phyloP scores from a whole-genome alignment of 2,113 vertebrate species.

The Scomber japonicus region DNA sequence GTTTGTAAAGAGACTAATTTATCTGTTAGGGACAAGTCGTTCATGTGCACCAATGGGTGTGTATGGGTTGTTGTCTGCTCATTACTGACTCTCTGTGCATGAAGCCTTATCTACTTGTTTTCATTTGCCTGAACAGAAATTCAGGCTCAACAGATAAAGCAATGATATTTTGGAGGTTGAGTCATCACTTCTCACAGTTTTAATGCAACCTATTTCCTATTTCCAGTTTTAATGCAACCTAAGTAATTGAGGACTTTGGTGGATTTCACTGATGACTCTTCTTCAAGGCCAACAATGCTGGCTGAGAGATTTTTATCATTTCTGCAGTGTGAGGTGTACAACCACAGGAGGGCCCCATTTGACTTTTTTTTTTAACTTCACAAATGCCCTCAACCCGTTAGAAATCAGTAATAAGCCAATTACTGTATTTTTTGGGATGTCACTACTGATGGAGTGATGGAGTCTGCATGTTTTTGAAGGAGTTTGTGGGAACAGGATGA shows the following conservation, averaged over 20 bases:
- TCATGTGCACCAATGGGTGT: neutral
- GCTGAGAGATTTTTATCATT: neutral
- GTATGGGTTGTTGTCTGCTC: neutral
- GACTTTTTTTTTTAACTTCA: neutral
- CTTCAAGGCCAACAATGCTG: neutral
- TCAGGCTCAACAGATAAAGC: slow-evolving; percentile 24
- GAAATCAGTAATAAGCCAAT: neutral
- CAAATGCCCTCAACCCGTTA: neutral
- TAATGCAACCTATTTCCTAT: neutral
- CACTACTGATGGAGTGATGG: slow-evolving; percentile 8
- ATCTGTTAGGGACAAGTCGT: slow-evolving; percentile 4
- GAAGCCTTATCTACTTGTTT: slow-evolving; percentile 9
- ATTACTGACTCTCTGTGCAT: neutral
- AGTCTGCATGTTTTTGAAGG: slow-evolving; percentile 11
- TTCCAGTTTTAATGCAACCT: neutral
- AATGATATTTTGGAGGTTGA: neutral
- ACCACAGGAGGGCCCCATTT: slow-evolving; percentile 57
- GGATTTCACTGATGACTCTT: neutral
- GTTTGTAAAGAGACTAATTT: neutral
- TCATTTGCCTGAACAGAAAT: slow-evolving; percentile 49
- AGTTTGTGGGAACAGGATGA: slow-evolving; percentile 46
- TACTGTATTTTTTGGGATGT: neutral
- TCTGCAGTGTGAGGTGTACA: neutral
- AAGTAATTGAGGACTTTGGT: neutral
- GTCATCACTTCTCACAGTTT: neutral